Evolutionary conservation across 2,888 invertebrate genomes (phyloP).

Genomic region (Drosophila setosimentum): DNA sequence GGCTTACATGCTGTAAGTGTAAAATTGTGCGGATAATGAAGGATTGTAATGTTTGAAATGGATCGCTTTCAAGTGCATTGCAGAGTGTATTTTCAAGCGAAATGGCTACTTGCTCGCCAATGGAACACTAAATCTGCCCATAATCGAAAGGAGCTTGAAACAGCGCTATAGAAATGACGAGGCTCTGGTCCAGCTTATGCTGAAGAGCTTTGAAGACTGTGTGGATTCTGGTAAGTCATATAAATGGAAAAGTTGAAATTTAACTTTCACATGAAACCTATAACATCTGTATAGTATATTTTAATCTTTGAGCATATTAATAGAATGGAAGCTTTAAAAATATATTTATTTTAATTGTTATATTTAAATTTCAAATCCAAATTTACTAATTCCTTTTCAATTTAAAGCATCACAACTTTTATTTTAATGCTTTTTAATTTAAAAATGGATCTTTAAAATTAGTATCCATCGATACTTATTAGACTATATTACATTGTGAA

Average conservation of each 20-base stretch:
- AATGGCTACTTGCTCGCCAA: slow-evolving; percentile 49
- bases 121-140: slow-evolving; percentile 50
- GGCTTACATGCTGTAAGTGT: slow-evolving; percentile 55
- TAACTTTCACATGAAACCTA: background rate
- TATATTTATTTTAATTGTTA: too few relatives aligned
- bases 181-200: slow-evolving; percentile 35
- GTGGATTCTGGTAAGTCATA: slow-evolving; percentile 36
- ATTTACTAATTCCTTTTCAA: background rate
- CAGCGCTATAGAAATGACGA: slow-evolving; percentile 52
- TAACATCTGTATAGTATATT: background rate
- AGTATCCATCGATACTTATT: background rate
- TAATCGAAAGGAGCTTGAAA: slow-evolving; percentile 38
- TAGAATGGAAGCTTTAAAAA: too few relatives aligned
- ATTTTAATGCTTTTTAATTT: background rate
- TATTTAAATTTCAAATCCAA: background rate
- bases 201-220: slow-evolving; percentile 42
- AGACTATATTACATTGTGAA: background rate
- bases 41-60: background rate
- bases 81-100: slow-evolving; percentile 61
- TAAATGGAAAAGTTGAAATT: background rate
- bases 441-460: background rate
- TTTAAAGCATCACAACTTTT: background rate
- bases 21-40: background rate
- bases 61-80: slow-evolving; percentile 51
- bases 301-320: background rate